Base-by-base conservation (phyloP, 2,113 vertebrate species). In the Centropristis striata region DNA sequence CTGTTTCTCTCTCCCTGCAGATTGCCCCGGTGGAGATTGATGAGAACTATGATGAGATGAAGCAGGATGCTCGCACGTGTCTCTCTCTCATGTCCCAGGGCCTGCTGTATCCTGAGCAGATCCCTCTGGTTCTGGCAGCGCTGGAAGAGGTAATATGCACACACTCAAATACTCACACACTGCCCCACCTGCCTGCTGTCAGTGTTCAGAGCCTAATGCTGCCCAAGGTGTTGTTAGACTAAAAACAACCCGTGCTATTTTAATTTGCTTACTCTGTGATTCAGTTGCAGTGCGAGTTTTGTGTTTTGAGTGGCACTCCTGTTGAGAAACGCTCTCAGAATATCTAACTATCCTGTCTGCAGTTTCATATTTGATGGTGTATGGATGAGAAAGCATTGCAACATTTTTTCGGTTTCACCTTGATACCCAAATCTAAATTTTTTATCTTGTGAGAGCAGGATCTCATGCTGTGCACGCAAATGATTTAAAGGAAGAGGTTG, bases 1-100 rank as follows among this genome's bases (percentile, higher is more conserved):
- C 68, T 61, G 39, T 67, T 11, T 72, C 63, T 75, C 71, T 78
- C 88, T 81, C 67, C 75, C 71, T 84, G 44, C 91, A 99, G 98
- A 99, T 99, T 90, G 98, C 98, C 83, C 98, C 98, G 0, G 97
- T 99, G 71, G 98, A 99, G 94, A 99, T 98, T 39, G 98, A 99
- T 92, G 97, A 97, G 90, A 98, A 94, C 94, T 99, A 98, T 12
- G 98, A 99, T 95, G 98, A 99, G 90, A 95, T 99, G 92, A 99
- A 99, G 90, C 98, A 97, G 96, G 98, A 99, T 90, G 97, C 98
- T 8, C 98, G 97, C 94, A 96, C 97, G 86, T 99, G 98, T 92
- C 95, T 99, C 83, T 99, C 97, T 1, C 93, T 99, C 84, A 97
- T 99, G 97, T 99, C 98, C 95, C 98, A 99, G 95, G 97, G 97